These are phyloP conservation scores for Nemapogon koenigi DNA, from an alignment of 2,888 invertebrate genomes.

Conservation along the genomic window DNA sequence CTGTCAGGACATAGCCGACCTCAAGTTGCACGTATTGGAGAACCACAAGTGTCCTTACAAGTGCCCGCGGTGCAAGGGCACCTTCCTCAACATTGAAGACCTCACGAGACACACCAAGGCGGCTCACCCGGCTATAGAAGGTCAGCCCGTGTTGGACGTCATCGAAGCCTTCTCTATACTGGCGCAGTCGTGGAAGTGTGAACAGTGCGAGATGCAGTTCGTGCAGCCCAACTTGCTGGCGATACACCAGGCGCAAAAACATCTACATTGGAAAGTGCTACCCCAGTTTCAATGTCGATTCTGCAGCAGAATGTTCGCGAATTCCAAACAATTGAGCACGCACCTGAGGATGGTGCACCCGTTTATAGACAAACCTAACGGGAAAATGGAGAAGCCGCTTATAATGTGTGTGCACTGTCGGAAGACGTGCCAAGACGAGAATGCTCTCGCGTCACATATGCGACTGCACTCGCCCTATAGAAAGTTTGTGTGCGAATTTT, in stretches of 20 bases:
- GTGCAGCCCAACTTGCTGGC: slow-evolving; percentile 45
- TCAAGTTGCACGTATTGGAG: slow-evolving; percentile 48
- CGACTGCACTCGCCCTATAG: slow-evolving; percentile 44
- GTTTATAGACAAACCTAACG: slow-evolving; percentile 26
- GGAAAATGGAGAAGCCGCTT: slow-evolving; percentile 30
- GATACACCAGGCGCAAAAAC: slow-evolving; percentile 42
- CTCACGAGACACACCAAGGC: slow-evolving; percentile 46
- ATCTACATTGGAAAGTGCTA: slow-evolving; percentile 16
- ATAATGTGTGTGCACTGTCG: slow-evolving; percentile 52
- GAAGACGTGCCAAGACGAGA: slow-evolving; percentile 48
- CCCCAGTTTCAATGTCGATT: slow-evolving; percentile 38
- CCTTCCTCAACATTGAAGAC: slow-evolving; percentile 42
- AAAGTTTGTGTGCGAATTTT: slow-evolving; percentile 51
- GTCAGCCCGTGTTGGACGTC: slow-evolving; percentile 43
- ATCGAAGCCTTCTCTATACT: slow-evolving; percentile 47
- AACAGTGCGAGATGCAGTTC: slow-evolving; percentile 49
- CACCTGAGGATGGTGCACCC: slow-evolving; percentile 43
- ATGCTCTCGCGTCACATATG: slow-evolving; percentile 45
- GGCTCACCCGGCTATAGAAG: slow-evolving; percentile 42
- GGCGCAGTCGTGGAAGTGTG: slow-evolving; percentile 55
- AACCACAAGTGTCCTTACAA: slow-evolving; percentile 45
- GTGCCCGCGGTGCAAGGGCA: slow-evolving; percentile 40
- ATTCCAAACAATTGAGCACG: slow-evolving; percentile 43
- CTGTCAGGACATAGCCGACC: slow-evolving; percentile 35
- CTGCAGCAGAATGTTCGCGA: slow-evolving; percentile 46